These are phyloP conservation scores for Drosophila prosaltans DNA, from an alignment of 1,140 invertebrate genomes.

Conservation along the genomic window DNA sequence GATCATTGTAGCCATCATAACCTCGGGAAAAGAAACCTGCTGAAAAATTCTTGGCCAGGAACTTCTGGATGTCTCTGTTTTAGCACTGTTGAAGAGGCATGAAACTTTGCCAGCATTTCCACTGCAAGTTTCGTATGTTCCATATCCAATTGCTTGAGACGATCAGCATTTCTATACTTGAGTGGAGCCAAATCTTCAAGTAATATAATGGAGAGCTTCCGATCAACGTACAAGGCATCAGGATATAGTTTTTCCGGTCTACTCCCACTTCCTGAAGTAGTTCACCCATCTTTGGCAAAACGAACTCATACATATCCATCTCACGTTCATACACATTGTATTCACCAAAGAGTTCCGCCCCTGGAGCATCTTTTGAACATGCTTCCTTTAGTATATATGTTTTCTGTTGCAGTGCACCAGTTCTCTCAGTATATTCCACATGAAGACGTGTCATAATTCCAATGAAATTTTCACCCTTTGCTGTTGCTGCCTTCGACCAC, in stretches of 20 bases:
- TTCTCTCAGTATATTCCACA: constrained; percentile 39
- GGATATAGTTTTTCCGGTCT: constrained; percentile 60
- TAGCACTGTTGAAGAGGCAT: constrained; percentile 77
- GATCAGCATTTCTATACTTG: constrained; percentile 84
- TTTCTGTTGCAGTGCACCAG: constrained; percentile 13
- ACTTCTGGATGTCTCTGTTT: constrained; percentile 45
- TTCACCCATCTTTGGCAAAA: constrained; percentile 55
- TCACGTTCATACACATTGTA: constrained; percentile 59
- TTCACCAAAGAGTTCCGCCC: constrained; percentile 44
- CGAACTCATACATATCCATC: constrained; percentile 67
- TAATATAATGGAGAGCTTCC: constrained; percentile 38
- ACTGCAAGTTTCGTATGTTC: constrained; percentile 83
- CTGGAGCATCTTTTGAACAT: constrained; percentile 34
- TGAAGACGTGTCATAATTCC: constrained; percentile 64
- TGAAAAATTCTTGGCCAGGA: constrained; percentile 32
- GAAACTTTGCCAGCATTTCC: constrained; percentile 84
- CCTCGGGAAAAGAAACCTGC: constrained; percentile 45
- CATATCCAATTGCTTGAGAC: constrained; percentile 84
- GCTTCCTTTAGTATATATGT: constrained; percentile 56
- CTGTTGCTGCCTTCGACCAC: constrained; percentile 44
- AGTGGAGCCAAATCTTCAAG: constrained; percentile 84
- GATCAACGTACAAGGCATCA: constrained; percentile 59
- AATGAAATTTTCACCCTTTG: constrained; percentile 69
- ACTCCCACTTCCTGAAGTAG: constrained; percentile 47
- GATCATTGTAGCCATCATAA: constrained; percentile 16